Base-by-base conservation (phyloP, 2,888 invertebrate genomes). In the Eupithecia subfuscata region DNA sequence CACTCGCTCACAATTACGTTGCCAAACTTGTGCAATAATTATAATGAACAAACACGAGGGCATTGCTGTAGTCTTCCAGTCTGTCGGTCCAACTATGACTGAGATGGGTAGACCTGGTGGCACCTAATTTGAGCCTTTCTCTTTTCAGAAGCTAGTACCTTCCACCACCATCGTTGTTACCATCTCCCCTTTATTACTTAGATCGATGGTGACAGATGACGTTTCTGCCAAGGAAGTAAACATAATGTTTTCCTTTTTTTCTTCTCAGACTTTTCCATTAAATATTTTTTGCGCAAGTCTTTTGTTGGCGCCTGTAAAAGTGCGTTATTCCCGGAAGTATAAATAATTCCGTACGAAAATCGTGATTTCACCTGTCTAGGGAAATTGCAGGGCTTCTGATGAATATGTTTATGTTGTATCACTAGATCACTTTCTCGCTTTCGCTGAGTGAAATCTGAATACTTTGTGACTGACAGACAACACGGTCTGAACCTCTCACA, bases 311-410 rank as follows among this genome's bases (percentile, higher is more conserved):
- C 14, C 8, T 64, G 63, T 64, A 56, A 56, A 64, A 64, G 63
- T 64, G 30, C 63, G 56, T 56, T 56, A 56, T 56, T 56, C 63
- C 56, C 22, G 65, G 69, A 72, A 70, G 65, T 64, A 64, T 75
- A 48, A 71, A 45, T 75, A 71, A 71, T 70, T 69, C 60, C 11
- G n/a, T 25, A 40, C 34, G 34, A 34, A 45, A 65, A 70, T 70
- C 37, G 69, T 63, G 71, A 60, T 71, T 69, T 48, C 63, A 70
- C 65, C 63, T 68, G 75, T 34, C 67, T 64, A 22, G 45, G 64
- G 70, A 71, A 60, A 52, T 43, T 25, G 65, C 16, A 34, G 34
- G 18, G 63, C 63, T 34, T 34, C 30, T 64, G 63, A 64, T 64
- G 18, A 64, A 64, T 30, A 64, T 34, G 7, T 30, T 25, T 8